These are phyloP conservation scores for Drosophila virilis DNA, from an alignment of 1,140 invertebrate species.

Conservation along the genomic window DNA sequence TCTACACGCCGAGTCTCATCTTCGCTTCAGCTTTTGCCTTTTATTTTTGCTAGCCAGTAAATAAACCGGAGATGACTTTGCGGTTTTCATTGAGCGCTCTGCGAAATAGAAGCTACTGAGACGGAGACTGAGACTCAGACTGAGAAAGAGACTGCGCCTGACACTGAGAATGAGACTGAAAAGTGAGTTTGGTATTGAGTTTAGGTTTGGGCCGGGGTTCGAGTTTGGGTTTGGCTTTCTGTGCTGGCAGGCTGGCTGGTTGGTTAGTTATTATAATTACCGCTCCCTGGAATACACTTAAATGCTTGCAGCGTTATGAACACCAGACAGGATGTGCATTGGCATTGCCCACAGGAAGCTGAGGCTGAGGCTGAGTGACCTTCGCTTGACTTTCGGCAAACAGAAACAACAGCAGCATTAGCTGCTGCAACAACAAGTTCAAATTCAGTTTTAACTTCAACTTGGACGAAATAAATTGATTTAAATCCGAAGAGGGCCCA, in stretches of 20 bases:
- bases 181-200: slow-evolving; percentile 28
- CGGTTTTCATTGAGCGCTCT: slow-evolving; percentile 68
- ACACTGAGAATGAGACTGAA: slow-evolving; percentile 14
- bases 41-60: slow-evolving; percentile 73
- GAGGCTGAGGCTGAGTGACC: slow-evolving; percentile 43
- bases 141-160: slow-evolving; percentile 28
- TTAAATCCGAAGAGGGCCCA: slow-evolving; percentile 52
- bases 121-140: slow-evolving; percentile 27
- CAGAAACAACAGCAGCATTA: slow-evolving; percentile 26
- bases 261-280: slow-evolving; percentile 76
- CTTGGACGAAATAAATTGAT: slow-evolving; percentile 71
- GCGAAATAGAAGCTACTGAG: slow-evolving; percentile 64
- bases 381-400: slow-evolving; percentile 52
- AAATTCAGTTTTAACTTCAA: slow-evolving; percentile 46
- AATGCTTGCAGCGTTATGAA: slow-evolving; percentile 68
- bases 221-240: slow-evolving; percentile 2
- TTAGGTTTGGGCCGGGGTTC: slow-evolving; percentile 14
- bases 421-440: slow-evolving; percentile 7
- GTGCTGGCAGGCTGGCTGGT: slow-evolving; percentile 13
- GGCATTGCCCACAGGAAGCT: slow-evolving; percentile 43
- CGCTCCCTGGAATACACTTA: slow-evolving; percentile 67
- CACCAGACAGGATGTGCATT: slow-evolving; percentile 62
- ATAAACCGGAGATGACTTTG: slow-evolving; percentile 84
- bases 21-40: slow-evolving; percentile 55
- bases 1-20: slow-evolving; percentile 54